Evolutionary conservation across 2,113 vertebrate species (phyloP).

Genomic region (Prunella fulvescens): DNA sequence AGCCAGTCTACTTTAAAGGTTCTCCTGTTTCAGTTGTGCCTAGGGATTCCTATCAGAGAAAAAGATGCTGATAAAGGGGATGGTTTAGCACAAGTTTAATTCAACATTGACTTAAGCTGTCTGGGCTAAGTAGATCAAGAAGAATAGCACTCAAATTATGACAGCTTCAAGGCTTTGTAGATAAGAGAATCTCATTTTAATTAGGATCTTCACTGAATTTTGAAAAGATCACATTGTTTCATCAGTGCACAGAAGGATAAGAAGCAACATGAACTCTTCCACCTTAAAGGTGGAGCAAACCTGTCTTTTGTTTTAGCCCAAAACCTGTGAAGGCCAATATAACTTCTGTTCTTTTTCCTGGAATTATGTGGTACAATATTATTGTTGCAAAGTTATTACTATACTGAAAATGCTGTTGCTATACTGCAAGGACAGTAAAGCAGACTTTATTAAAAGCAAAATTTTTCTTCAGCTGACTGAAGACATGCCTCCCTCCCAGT

Average conservation of each 20-base stretch:
- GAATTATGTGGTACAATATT: neutral
- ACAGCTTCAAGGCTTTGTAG: neutral
- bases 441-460: neutral
- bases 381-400: neutral
- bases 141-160: neutral
- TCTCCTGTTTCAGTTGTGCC: neutral
- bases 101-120: neutral
- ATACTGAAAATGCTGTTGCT: neutral
- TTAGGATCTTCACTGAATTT: neutral
- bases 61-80: neutral
- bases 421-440: neutral
- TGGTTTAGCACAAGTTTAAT: neutral
- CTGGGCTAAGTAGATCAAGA: conserved; percentile 11
- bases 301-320: neutral
- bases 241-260: neutral
- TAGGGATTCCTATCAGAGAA: neutral
- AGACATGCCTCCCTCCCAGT: neutral
- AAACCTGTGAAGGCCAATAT: neutral
- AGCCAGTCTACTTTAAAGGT: neutral
- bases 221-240: neutral
- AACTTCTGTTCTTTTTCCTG: neutral
- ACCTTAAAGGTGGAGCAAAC: neutral
- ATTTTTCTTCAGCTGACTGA: neutral
- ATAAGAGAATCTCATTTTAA: conserved; percentile 9
- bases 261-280: neutral